These are phyloP conservation scores for Cyanoderma ruficeps DNA, from an alignment of 2,113 vertebrate species.

Conservation along the genomic window DNA sequence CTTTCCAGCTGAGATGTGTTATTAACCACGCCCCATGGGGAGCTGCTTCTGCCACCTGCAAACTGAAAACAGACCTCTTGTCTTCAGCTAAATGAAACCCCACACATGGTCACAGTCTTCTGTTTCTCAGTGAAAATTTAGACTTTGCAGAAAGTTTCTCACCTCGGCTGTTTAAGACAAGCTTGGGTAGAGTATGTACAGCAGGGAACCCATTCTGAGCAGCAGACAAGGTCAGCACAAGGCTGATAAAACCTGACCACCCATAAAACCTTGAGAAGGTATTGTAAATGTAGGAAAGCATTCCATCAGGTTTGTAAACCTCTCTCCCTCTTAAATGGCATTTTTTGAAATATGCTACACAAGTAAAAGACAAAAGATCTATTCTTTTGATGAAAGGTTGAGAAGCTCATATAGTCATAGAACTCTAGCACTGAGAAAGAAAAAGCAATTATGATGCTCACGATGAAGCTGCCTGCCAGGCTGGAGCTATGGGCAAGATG, in stretches of 20 bases:
- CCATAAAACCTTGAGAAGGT: neutral
- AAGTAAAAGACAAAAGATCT: neutral
- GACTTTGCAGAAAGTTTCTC: neutral
- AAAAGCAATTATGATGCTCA: neutral
- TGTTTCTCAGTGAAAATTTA: neutral
- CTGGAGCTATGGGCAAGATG: neutral
- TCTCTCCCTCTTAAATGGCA: neutral
- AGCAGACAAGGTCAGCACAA: neutral
- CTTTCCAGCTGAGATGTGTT: neutral
- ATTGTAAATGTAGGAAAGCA: neutral
- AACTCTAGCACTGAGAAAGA: neutral
- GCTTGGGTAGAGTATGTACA: neutral
- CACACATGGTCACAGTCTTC: neutral
- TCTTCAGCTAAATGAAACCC: neutral
- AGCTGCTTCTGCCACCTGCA: neutral
- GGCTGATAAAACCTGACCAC: neutral
- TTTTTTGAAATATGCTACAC: neutral
- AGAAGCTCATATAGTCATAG: neutral
- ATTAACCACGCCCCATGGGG: accelerated
- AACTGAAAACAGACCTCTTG: neutral
- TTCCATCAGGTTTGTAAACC: conserved; percentile 3
- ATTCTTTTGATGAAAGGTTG: neutral
- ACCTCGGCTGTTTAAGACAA: neutral
- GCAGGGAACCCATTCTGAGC: neutral
- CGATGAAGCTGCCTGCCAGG: neutral